These are phyloP conservation scores for Kryptolebias marmoratus DNA, from an alignment of 2,113 vertebrate species.

Conservation along the genomic window DNA sequence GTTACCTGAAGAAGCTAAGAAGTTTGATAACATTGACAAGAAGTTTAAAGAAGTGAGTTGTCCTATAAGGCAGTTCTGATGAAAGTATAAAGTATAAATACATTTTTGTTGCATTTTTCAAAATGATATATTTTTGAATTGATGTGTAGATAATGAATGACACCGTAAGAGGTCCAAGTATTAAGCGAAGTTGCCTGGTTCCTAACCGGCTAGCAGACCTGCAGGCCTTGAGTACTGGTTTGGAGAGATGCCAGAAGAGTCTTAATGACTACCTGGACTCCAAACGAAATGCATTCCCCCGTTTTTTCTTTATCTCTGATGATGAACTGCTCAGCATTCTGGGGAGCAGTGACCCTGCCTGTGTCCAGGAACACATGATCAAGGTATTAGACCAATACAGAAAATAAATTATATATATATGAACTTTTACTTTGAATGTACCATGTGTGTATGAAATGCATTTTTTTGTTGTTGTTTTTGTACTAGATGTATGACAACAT, in stretches of 20 bases:
- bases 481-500: conserved; percentile 96
- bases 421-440: not conserved
- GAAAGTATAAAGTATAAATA: not conserved
- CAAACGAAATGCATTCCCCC: conserved; percentile 92
- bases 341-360: conserved; percentile 88
- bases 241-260: conserved; percentile 96
- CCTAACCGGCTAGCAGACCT: conserved; percentile 87
- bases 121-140: not conserved
- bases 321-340: conserved; percentile 97
- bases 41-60: conserved; percentile 88
- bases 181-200: conserved; percentile 88
- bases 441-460: conserved; percentile 11
- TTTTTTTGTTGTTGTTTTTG: conserved; percentile 9
- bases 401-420: not conserved
- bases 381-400: conserved; percentile 76
- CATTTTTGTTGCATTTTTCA: not conserved
- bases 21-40: conserved; percentile 90
- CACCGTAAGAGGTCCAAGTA: conserved; percentile 83
- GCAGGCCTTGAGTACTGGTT: conserved; percentile 83
- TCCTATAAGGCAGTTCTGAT: not conserved
- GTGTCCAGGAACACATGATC: conserved; percentile 97
- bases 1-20: conserved; percentile 91
- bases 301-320: conserved; percentile 98
- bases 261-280: conserved; percentile 94
- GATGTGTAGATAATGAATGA: conserved; percentile 89